Evolutionary conservation across 2,888 invertebrate species (phyloP).

Genomic region (Macrosoma leucophasiata): DNA sequence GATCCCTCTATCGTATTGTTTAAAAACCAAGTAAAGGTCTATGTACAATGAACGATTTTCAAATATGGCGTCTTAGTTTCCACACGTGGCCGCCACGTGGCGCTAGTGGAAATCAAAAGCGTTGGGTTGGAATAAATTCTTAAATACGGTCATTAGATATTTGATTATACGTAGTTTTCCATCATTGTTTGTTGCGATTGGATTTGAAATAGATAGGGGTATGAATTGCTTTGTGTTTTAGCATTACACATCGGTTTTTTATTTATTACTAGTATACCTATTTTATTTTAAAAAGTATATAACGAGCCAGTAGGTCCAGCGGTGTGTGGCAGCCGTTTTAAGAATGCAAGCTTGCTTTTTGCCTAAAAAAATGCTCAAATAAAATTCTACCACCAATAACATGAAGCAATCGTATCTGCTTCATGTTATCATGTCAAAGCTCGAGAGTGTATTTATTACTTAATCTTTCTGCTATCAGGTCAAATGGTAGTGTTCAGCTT

Average conservation of each 20-base stretch:
- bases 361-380: no score
- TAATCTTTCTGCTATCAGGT: no score
- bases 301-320: no score
- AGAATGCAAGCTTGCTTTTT: no score
- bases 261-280: neutral
- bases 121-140: constrained; percentile 63
- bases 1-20: constrained; percentile 7
- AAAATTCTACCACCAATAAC: no score
- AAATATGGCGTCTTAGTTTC: constrained; percentile 47
- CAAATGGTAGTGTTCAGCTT: no score
- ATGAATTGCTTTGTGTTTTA: constrained; percentile 25
- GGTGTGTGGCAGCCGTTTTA: no score
- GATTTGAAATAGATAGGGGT: constrained; percentile 64
- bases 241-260: neutral
- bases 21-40: constrained; percentile 19
- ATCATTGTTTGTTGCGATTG: constrained; percentile 50
- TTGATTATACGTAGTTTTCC: constrained; percentile 51
- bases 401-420: no score
- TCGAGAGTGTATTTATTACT: no score
- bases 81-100: constrained; percentile 64
- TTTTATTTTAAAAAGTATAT: no score
- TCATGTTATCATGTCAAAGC: no score
- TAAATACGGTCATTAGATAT: constrained; percentile 67
- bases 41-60: constrained; percentile 32
- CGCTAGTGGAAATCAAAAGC: constrained; percentile 58